phyloP scores from a whole-genome alignment of 2,797 vertebrate species.

The Syngnathus acus region DNA sequence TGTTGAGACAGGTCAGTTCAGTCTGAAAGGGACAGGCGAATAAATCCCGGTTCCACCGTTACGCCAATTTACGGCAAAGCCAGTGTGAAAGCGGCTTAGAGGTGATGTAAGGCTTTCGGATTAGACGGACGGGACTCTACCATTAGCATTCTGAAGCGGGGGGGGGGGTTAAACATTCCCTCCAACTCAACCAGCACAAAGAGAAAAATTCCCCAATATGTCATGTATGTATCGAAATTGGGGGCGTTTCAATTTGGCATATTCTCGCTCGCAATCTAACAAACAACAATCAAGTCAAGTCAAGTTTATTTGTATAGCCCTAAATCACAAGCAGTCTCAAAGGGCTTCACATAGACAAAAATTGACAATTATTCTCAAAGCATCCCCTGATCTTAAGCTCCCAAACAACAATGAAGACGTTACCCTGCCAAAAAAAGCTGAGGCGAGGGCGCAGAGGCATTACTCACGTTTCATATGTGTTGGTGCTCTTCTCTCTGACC shows the following conservation, averaged over 20 bases:
- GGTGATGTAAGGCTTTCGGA: not conserved
- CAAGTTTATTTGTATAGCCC: too few relatives aligned
- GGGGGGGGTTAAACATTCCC: not conserved
- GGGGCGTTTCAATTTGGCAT: not conserved
- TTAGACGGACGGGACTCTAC: not conserved
- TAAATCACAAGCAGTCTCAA: too few relatives aligned
- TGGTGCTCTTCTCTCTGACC: conserved; percentile 69
- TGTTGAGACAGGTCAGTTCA: not conserved
- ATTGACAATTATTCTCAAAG: too few relatives aligned
- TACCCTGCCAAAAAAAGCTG: not conserved
- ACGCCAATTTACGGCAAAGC: not conserved
- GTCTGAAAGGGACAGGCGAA: not conserved
- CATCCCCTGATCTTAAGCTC: too few relatives aligned
- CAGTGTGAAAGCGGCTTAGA: conserved; percentile 1
- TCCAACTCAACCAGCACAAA: not conserved
- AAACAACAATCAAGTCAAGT: not conserved
- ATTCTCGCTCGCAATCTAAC: not conserved
- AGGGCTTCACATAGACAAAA: too few relatives aligned
- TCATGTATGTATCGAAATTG: not conserved
- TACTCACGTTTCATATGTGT: conserved; percentile 63
- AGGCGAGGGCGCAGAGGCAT: not conserved
- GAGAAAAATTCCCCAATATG: not conserved
- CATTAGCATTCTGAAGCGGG: not conserved
- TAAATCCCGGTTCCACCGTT: conserved; percentile 2
- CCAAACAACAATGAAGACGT: not conserved